Conservation (phyloP, 2,797 vertebrate species). For the Potorous gilbertii region DNA sequence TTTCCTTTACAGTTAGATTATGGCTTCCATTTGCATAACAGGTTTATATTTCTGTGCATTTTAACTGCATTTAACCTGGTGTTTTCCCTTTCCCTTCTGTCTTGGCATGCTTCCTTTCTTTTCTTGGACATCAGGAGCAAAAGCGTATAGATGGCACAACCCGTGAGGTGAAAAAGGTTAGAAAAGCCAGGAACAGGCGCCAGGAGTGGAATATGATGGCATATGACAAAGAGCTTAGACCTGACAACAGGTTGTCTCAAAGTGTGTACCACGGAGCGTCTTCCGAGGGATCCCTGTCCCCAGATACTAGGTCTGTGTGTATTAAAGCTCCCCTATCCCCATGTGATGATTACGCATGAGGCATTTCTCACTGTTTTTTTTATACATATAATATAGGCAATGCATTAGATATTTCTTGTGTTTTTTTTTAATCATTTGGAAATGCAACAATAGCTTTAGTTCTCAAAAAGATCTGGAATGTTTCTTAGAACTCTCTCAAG, state of each 20-base stretch:
- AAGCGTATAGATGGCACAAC: slow-evolving; percentile 96
- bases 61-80: slow-evolving; percentile 83
- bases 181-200: slow-evolving; percentile 99
- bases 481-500: slow-evolving; percentile 51
- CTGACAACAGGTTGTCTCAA: slow-evolving; percentile 94
- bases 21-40: slow-evolving; percentile 65
- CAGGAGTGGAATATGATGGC: slow-evolving; percentile 99
- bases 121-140: slow-evolving; percentile 92
- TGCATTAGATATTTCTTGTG: background rate
- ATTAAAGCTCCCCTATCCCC: slow-evolving; percentile 55
- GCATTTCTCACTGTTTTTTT: background rate
- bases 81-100: slow-evolving; percentile 82
- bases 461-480: background rate
- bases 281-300: slow-evolving; percentile 97
- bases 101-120: slow-evolving; percentile 84
- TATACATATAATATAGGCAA: background rate
- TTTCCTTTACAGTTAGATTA: slow-evolving; percentile 29
- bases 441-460: slow-evolving; percentile 9
- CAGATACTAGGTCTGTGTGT: slow-evolving; percentile 94
- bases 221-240: slow-evolving; percentile 99
- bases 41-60: slow-evolving; percentile 71
- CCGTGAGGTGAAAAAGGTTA: slow-evolving; percentile 99
- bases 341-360: slow-evolving; percentile 26
- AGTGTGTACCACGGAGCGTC: slow-evolving; percentile 94
- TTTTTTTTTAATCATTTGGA: slow-evolving; percentile 33